A percentile compares a stretch with the other conserved stretches of the same genome.
These are phyloP conservation scores for Stomatorhinus ivindoensis DNA, from an alignment of 2,113 vertebrate genomes.

Conservation along the genomic window DNA sequence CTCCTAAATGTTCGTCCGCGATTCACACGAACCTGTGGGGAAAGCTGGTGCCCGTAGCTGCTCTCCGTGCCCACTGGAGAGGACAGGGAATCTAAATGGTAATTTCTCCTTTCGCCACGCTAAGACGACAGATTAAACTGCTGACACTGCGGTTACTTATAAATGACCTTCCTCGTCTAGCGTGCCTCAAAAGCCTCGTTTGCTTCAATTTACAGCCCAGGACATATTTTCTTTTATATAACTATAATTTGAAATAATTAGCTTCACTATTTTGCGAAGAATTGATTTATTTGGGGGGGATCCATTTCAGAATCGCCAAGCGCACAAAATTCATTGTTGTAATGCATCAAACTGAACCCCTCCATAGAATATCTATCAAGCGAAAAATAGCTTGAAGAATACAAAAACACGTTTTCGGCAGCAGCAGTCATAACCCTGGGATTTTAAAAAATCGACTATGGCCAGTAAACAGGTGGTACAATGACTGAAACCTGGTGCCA, in stretches of 20 bases:
- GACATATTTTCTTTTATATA: background rate
- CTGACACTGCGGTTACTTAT: slow-evolving; percentile 11
- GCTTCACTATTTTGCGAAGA: background rate
- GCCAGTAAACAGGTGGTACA: background rate
- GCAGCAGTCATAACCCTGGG: background rate
- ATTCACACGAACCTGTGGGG: background rate
- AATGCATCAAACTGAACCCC: background rate
- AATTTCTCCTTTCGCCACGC: background rate
- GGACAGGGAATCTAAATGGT: slow-evolving; percentile 16
- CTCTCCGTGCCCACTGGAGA: background rate
- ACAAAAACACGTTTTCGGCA: background rate
- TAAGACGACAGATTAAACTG: slow-evolving; percentile 2
- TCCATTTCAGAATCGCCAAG: slow-evolving; percentile 57
- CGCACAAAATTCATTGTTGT: slow-evolving; percentile 17
- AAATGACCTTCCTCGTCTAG: background rate
- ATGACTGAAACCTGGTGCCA: background rate
- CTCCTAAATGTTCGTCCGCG: background rate
- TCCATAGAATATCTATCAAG: background rate
- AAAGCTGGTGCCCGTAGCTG: background rate
- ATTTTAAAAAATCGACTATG: background rate
- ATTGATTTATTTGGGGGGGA: background rate
- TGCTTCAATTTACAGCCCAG: background rate
- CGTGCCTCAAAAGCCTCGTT: background rate
- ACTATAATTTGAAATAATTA: background rate
- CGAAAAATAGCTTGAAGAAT: background rate